Percentiles rank a stretch among this genome's conserved stretches.
These are phyloP conservation scores for Macrotrachela quadricornifera DNA, from an alignment of 1,140 invertebrate species.

Conservation along the genomic window DNA sequence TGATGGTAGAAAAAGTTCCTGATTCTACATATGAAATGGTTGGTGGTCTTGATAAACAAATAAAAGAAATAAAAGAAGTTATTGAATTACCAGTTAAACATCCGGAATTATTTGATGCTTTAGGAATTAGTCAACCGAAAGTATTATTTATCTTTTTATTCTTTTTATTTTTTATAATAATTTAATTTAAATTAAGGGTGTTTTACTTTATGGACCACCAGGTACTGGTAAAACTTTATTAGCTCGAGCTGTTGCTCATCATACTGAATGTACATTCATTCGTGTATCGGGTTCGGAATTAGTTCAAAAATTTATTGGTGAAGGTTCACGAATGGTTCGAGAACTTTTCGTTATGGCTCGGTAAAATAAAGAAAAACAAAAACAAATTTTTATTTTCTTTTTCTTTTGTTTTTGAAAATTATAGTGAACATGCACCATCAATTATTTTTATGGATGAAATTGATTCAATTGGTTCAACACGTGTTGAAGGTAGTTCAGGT, in stretches of 20 bases:
- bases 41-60: slow-evolving; percentile 93
- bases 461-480: slow-evolving; percentile 94
- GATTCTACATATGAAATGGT: slow-evolving; percentile 99
- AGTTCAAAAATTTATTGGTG: slow-evolving; percentile 98
- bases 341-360: slow-evolving; percentile 98
- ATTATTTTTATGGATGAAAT: slow-evolving; percentile 99
- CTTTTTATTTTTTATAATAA: too few species aligned
- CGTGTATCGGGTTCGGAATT: slow-evolving; percentile 93
- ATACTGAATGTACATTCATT: slow-evolving; percentile 98
- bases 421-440: slow-evolving; percentile 96
- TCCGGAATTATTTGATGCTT: slow-evolving; percentile 92
- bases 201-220: slow-evolving; percentile 88
- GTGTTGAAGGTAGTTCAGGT: slow-evolving; percentile 88
- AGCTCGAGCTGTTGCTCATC: slow-evolving; percentile 92
- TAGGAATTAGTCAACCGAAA: slow-evolving; percentile 98
- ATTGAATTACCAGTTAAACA: slow-evolving; percentile 98
- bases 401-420: too few species aligned
- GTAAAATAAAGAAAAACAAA: too few species aligned
- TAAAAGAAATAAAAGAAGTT: slow-evolving; percentile 99
- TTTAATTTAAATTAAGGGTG: too few species aligned
- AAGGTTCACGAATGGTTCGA: slow-evolving; percentile 95
- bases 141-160: too few species aligned
- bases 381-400: too few species aligned
- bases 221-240: slow-evolving; percentile 86
- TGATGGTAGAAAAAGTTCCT: slow-evolving; percentile 99